Evolutionary conservation across 2,113 vertebrate species (phyloP), one percentile per base, ranked within the genome.

Genomic region (Cygnus buccinator): DNA sequence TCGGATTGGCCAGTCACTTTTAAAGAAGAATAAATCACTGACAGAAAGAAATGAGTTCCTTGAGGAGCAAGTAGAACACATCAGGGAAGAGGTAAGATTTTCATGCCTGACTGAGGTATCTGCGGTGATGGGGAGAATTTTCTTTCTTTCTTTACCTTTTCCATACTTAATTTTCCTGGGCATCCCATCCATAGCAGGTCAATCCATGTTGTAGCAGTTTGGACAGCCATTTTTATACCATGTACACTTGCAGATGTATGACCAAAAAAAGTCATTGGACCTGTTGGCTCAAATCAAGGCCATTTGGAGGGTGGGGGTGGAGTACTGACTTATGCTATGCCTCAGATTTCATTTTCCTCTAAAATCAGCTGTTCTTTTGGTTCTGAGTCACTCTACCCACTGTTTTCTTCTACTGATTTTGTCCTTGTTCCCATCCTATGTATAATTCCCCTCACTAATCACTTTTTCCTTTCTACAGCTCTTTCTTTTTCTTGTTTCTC

Each of bases 11-110:
- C 99, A 99, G 98, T 99, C 99, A 0, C 98, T 99, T 91, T 82
- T 99, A 94, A 99, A 99, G 98, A 99, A 99, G 96, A 99, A 99
- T 97, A 99, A 99, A 97, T 98, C 98, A 5, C 98, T 99, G 28
- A 99, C 99, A 5, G 99, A 99, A 97, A 98, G 99, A 95, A 99
- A 99, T 50, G 98, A 99, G 61, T 97, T 99, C 44, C 97, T 99
- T 90, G 99, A 99, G 95, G 99, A 99, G 81, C 99, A 99, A 94
- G 99, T 99, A 74, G 99, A 99, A 37, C 99, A 99, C 97, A 99
- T 99, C 91, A 97, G 99, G 84, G 99, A 99, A 95, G 99, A 99
- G 99, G 99, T 99, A 75, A 96, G 96, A 25, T 20, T 39, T 65
- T 76, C 81, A 11, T 8, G 3, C 16, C 18, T 8, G 4, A 12